Base-by-base conservation (phyloP, 1,140 invertebrate genomes). In the Drosophila obscura region DNA sequence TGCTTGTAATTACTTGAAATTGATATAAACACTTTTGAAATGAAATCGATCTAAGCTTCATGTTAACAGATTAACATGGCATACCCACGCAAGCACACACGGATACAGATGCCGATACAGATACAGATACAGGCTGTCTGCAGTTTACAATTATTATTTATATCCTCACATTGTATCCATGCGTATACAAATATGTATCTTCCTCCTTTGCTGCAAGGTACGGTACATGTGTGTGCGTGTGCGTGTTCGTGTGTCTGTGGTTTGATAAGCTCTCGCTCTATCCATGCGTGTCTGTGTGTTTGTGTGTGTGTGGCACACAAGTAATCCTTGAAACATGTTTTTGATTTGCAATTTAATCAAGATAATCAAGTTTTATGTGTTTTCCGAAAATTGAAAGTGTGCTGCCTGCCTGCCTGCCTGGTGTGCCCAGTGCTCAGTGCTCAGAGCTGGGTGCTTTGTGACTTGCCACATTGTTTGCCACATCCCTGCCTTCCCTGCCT, bases 321-420 rank as follows among this genome's bases (percentile, higher is more conserved):
- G 79, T 88, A 88, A 88, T 88, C 83, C 83, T 83, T 88, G 83
- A 88, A 88, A 89, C 83, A 88, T 88, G 83, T 80, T 88, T 88
- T 88, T 88, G 83, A 88, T 88, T 88, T 88, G 83, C 83, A 88
- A 88, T 88, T 88, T 88, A 88, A 88, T 88, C 84, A 88, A 88
- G 83, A 88, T 88, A 88, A 88, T 88, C 83, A 88, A 88, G 83
- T 88, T 88, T 88, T 89, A 88, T 88, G 83, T 88, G 83, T 89
- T 80, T 71, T 89, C 81, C 78, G 83, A 88, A 88, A 88, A 88
- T 88, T 88, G 83, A 88, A 88, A 88, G 83, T 88, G 76, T 80
- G 75, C 35, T 39, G 31, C 7, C 35, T 13, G 31, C 8, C 35
- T 39, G 31, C 31, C 8, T 9, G 31, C 31, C 31, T 31, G 8